Evolutionary conservation across 2,888 invertebrate genomes (phyloP), one percentile per base, ranked within the genome.

Genomic region (Silvanus unidentatus): DNA sequence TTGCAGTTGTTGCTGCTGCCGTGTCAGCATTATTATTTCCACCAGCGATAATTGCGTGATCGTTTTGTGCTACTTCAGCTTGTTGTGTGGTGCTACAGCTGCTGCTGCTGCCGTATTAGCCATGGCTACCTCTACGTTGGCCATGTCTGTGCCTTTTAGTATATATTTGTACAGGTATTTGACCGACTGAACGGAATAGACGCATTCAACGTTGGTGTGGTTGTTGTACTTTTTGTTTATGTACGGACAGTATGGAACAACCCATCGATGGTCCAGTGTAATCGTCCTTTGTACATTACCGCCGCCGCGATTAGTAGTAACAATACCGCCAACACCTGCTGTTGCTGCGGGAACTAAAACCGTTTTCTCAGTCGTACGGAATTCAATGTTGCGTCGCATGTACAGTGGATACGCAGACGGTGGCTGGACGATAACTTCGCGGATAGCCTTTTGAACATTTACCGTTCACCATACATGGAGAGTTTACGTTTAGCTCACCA

Each of bases 81-180:
- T 44, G 35, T 38, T 46, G 44, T 29, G 30, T 27, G 2, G 41
- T 35, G 40, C 37, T 41, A 28, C 39, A 37, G 14, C 51, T 40
- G 47, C 47, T 48, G 45, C 49, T 40, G 62, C 45, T 49, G 56
- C 59, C 12, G 10, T 27, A 28, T 16, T 22, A 54, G 64, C 62
- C 39, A 62, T 57, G n/a, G n/a, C n/a, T n/a, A 22, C 3, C 8
- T 22, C 8, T 5, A 22, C 8, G 22, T 22, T 22, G 44, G 67
- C 64, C 65, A 64, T 63, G 48, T 69, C 66, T 44, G 62, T 63
- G 9, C 56, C 55, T 53, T 61, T 60, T 11, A 45, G 50, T 2
- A 58, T 53, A 49, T 59, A 58, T 51, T 68, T 68, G 50, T 64
- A 68, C 49, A 70, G 58, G 47, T 67, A 70, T 58, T 69, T 68